Percentiles rank a stretch among this genome's conserved stretches.
These are phyloP conservation scores for Marmota monax DNA, from an alignment of 2,113 vertebrate genomes.

Conservation along the genomic window DNA sequence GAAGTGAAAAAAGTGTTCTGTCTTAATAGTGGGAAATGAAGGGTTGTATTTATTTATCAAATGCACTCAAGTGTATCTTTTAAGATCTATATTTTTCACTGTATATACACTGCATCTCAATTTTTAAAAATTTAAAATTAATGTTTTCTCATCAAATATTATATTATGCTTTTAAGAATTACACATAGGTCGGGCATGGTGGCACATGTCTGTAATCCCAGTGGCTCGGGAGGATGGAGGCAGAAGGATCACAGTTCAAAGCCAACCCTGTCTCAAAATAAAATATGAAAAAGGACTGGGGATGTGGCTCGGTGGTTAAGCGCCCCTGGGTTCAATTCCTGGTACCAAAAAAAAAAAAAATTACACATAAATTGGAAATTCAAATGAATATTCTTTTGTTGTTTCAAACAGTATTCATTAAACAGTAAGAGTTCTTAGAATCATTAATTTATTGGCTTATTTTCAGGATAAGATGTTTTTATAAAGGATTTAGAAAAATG, in stretches of 20 bases:
- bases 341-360: too few species aligned
- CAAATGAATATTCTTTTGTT: slow-evolving; percentile 25
- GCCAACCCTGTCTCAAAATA: too few species aligned
- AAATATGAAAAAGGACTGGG: too few species aligned
- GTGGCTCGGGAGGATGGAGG: too few species aligned
- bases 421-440: background rate
- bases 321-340: too few species aligned
- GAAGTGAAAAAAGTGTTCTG: background rate
- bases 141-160: background rate
- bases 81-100: background rate
- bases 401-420: slow-evolving; percentile 26
- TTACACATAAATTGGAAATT: slow-evolving; percentile 35
- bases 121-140: slow-evolving; percentile 10
- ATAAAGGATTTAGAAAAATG: background rate
- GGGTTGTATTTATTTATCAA: background rate
- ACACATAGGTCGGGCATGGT: background rate
- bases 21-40: background rate
- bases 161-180: slow-evolving; percentile 48
- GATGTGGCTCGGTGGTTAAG: too few species aligned
- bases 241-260: too few species aligned
- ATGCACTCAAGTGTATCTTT: background rate
- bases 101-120: background rate
- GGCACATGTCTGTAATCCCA: too few species aligned
- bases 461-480: slow-evolving; percentile 41
- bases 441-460: slow-evolving; percentile 41